Evolutionary conservation across 2,888 invertebrate species (phyloP), one percentile per base, ranked within the genome.

Genomic region (Chloroclysta siterata): DNA sequence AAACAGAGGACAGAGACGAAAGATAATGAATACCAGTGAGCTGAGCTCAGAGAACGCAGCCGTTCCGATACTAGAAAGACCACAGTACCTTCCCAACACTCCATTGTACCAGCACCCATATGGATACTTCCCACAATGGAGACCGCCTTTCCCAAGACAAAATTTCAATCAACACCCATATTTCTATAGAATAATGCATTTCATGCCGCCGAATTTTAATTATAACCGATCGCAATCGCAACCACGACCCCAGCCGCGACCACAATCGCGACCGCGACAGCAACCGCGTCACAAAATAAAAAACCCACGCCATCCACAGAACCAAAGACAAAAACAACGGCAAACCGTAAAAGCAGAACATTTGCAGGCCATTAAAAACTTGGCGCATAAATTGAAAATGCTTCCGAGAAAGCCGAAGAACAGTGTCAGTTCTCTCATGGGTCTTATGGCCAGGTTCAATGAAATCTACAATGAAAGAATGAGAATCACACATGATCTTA

Each of bases 361-460:
- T 44, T 42, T 65, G 33, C 14, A 41, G 5, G 47, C 53, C 1
- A 61, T 65, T 46, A 61, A 36, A 22, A 39, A 39, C 13, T 54
- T 53, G 5, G 61, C 61, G 5, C 11, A 28, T 1, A 54, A 36
- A 28, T 17, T 65, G 15, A 58, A 47, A 41, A 6, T 29, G 8
- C 33, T 42, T 8, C 11, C 11, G 1, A 42, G 4, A 1, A 48
- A 52, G 7, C 47, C 61, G 6, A 29, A 15, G 11, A 53, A 47
- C 22, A 28, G 41, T 42, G 0, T 67, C 75, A 47, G 68, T 80
- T 1, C 70, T 90, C 39, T 61, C 8, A n/a, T 13, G 2, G 79
- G 68, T 57, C 72, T 90, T 10, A 72, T 92, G 13, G 68, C 79
- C 6, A 81, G 83, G 17, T 93, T 83, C 65, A 93, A 93, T 68